Percentiles rank a stretch among this genome's conserved stretches.
phyloP scores from a whole-genome alignment of 2,797 vertebrate species.

The Dermochelys coriacea region DNA sequence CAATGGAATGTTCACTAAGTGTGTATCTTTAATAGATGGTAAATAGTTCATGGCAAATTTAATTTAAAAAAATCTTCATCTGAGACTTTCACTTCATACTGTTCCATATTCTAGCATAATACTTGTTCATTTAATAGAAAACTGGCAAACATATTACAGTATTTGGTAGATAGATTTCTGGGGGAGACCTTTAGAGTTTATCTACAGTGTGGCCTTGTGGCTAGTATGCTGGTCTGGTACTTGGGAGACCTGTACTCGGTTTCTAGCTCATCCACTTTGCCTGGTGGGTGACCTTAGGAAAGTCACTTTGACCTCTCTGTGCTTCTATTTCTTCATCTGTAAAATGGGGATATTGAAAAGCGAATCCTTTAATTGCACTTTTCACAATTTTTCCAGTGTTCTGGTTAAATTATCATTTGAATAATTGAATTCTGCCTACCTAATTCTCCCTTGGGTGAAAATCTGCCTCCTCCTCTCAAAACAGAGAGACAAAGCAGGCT shows the following conservation, averaged over 20 bases:
- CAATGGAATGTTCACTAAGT: constrained; percentile 61
- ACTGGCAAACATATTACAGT: not conserved
- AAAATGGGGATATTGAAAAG: not conserved
- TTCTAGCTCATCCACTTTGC: not conserved
- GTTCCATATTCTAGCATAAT: not conserved
- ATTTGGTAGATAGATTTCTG: not conserved
- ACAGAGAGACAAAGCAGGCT: not conserved
- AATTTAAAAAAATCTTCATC: constrained; percentile 28
- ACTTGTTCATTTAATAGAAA: rapidly evolving
- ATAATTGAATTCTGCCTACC: not conserved
- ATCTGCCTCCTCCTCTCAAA: not conserved
- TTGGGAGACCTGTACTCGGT: not conserved
- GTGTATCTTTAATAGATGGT: constrained; percentile 29
- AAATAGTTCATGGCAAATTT: constrained; percentile 66
- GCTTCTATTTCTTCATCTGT: not conserved
- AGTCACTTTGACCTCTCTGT: not conserved
- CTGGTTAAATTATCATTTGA: not conserved
- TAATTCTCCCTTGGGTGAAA: not conserved
- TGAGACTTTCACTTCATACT: not conserved
- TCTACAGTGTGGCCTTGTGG: not conserved
- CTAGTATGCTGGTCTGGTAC: not conserved
- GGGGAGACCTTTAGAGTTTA: not conserved
- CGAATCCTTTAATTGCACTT: not conserved
- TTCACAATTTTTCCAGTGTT: not conserved
- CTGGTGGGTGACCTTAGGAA: not conserved